Evolutionary conservation across 2,113 vertebrate genomes (phyloP), one percentile per base, ranked within the genome.

Genomic region (Alligator sinensis): DNA sequence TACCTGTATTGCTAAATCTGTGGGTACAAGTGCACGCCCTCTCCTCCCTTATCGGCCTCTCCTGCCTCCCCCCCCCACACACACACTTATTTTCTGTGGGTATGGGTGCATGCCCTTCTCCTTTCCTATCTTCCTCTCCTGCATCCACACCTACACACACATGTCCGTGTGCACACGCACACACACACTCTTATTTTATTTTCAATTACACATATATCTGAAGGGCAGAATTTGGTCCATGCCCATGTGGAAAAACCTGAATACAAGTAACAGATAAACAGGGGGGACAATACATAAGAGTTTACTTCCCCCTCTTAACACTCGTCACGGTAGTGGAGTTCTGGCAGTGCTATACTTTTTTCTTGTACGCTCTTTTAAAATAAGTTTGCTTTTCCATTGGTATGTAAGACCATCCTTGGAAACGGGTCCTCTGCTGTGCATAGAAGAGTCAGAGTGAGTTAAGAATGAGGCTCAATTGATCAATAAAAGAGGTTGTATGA

Each of bases 191-290:
- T 5, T 14, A 11, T 16, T 30, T 4, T 54, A 28, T 87, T 91
- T 76, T 79, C 55, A 47, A 47, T 7, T 25, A 2, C 54, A 1
- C 4, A 61, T 3, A 0, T 6, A 2, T 15, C 6, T 3, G 21
- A 88, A 85, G n/a, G 19, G 62, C 27, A 58, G 34, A 59, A 79
- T 84, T 88, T 83, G 13, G 25, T 25, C 21, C 28, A 11, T n/a
- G 13, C n/a, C 19, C 68, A 3, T 22, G 34, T 28, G 58, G 30
- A 89, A 92, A 91, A 47, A 1, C n/a, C 9, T 1, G 28, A 24
- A 24, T 18, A 30, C 28, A 58, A 57, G 22, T 28, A 17, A 15
- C 24, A 22, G 66, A 5, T 7, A 47, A 47, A 47, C 47, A 47
- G 8, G 47, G 47, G 7, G 47, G 47, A 47, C 47, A 47, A 47